Evolutionary conservation across 2,113 vertebrate species (phyloP).

Genomic region (Ibidorhyncha struthersii): DNA sequence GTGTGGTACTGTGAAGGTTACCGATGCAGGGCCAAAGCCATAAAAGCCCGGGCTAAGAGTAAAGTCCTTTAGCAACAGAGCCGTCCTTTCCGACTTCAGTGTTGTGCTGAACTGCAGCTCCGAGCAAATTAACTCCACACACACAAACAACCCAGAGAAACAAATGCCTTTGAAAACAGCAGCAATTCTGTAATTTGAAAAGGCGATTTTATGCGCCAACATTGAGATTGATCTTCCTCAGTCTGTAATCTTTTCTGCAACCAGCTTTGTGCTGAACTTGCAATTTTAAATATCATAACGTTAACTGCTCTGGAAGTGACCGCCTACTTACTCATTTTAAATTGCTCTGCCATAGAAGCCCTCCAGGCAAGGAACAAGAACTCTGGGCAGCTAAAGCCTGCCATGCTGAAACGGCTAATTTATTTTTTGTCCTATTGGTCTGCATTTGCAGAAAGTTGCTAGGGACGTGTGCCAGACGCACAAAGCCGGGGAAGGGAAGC

Average conservation of each 20-base stretch:
- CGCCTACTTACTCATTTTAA: not conserved
- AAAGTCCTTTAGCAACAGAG: not conserved
- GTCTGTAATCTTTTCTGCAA: not conserved
- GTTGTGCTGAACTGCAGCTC: not conserved
- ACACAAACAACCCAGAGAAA: not conserved
- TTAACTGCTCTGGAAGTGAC: not conserved
- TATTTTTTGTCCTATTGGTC: slow-evolving; percentile 6
- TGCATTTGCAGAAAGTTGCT: slow-evolving; percentile 39
- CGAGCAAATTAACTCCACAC: not conserved
- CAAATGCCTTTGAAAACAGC: not conserved
- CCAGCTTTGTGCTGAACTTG: not conserved
- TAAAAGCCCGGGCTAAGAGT: not conserved
- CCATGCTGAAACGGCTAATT: not conserved
- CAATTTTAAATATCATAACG: not conserved
- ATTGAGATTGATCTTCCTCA: not conserved
- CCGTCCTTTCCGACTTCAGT: rapidly evolving
- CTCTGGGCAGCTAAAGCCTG: not conserved
- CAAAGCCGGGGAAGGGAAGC: slow-evolving; percentile 24
- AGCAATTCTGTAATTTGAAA: not conserved
- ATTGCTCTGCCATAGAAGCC: not conserved
- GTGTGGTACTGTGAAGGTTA: rapidly evolving
- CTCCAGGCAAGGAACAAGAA: not conserved
- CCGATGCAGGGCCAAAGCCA: not conserved
- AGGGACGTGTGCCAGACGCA: not conserved
- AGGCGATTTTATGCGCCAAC: not conserved